Evolutionary conservation across 1,140 invertebrate species (phyloP).

Genomic region (Potamilus streckersoni): DNA sequence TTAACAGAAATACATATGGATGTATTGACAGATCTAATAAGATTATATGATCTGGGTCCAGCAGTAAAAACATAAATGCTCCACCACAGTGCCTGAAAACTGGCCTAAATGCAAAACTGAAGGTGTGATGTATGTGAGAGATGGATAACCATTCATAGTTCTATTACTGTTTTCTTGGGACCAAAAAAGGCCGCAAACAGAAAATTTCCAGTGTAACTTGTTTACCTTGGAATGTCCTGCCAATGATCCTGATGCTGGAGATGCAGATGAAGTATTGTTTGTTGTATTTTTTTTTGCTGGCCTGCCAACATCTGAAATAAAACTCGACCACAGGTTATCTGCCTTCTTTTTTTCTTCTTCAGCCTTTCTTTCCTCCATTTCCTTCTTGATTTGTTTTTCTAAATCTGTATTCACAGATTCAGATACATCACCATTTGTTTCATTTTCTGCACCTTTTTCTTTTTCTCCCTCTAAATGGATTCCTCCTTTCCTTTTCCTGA

Average conservation of each 20-base stretch:
- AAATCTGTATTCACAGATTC: conserved; percentile 34
- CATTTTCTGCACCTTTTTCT: conserved; percentile 9
- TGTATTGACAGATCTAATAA: no score
- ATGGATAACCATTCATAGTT: not conserved
- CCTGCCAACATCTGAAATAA: conserved; percentile 56
- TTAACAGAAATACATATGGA: no score
- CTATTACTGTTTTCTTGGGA: not conserved
- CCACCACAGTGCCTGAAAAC: no score
- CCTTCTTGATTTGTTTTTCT: conserved; percentile 43
- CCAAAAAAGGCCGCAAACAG: not conserved
- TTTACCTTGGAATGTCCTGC: not conserved
- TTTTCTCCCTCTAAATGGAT: conserved; percentile 43
- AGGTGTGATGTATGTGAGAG: not conserved
- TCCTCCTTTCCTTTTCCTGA: conserved; percentile 42
- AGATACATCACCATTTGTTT: conserved; percentile 16
- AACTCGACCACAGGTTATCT: conserved; percentile 62
- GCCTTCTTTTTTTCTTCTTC: conserved; percentile 56
- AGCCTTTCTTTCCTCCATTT: conserved; percentile 41
- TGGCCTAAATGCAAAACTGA: not conserved
- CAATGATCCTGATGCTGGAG: conserved; percentile 19
- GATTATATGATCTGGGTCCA: no score
- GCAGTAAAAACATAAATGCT: no score
- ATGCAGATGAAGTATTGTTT: not conserved
- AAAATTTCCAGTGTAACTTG: not conserved
- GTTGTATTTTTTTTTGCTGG: conserved; percentile 31